phyloP scores from a whole-genome alignment of 2,113 vertebrate genomes.

The Labeo catla region DNA sequence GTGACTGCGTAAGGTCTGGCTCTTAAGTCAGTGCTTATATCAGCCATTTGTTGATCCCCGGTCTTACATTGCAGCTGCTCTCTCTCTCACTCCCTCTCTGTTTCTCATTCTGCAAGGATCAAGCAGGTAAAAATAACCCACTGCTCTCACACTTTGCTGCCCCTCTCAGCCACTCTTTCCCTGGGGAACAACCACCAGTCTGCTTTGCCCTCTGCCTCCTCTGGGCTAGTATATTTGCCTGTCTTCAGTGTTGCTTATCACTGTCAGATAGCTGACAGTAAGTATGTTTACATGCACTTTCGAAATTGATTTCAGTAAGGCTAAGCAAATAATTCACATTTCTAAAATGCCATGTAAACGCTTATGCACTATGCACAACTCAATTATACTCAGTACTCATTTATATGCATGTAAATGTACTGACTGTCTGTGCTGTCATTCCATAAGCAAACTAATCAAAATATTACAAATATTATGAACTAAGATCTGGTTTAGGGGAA shows the following conservation, averaged over 20 bases:
- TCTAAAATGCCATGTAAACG: neutral
- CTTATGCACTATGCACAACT: neutral
- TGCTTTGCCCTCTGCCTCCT: conserved; percentile 18
- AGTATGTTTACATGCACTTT: neutral
- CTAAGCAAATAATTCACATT: neutral
- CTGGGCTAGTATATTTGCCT: conserved; percentile 1
- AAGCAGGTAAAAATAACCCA: conserved; percentile 78
- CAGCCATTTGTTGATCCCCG: conserved; percentile 78
- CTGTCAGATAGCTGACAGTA: conserved; percentile 20
- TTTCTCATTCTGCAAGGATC: conserved; percentile 74
- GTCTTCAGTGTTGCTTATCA: conserved; percentile 18
- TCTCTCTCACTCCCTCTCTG: conserved; percentile 69
- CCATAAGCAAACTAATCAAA: neutral
- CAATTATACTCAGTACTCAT: neutral
- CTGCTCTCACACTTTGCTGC: conserved; percentile 74
- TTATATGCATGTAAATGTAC: neutral
- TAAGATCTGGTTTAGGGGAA: neutral
- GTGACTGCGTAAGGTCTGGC: conserved; percentile 62
- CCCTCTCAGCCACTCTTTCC: conserved; percentile 66
- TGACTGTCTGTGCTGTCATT: neutral
- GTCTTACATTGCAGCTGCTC: conserved; percentile 80
- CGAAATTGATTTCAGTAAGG: neutral
- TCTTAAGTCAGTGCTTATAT: conserved; percentile 71
- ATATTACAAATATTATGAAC: neutral
- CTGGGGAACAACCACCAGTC: conserved; percentile 53